These are phyloP conservation scores for Amniataba percoides DNA, from an alignment of 2,797 vertebrate species.

Conservation along the genomic window DNA sequence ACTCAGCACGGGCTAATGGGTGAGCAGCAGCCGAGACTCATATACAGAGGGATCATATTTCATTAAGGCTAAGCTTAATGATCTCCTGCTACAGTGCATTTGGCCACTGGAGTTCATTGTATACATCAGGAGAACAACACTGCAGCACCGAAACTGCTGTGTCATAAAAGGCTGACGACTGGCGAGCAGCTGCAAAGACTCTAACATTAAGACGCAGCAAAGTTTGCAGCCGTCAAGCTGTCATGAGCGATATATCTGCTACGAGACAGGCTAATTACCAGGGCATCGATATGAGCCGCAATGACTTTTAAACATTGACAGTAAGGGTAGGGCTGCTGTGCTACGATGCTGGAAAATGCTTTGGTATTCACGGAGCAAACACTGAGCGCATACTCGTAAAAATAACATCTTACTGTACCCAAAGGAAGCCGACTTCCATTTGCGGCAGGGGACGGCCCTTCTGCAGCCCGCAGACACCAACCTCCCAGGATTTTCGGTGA, in stretches of 20 bases:
- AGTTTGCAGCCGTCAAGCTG: constrained; percentile 55
- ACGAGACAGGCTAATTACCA: constrained; percentile 49
- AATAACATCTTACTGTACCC: constrained; percentile 80
- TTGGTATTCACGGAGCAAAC: constrained; percentile 4
- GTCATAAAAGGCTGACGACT: constrained; percentile 57
- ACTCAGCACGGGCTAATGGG: constrained; percentile 58
- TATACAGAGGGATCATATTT: constrained; percentile 59
- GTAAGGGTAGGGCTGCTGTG: neutral
- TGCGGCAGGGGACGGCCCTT: constrained; percentile 76
- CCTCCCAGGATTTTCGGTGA: constrained; percentile 65
- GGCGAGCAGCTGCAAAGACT: constrained; percentile 56
- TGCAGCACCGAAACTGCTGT: constrained; percentile 44
- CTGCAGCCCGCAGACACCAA: constrained; percentile 70
- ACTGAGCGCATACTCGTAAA: constrained; percentile 3
- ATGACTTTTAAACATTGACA: constrained; percentile 47
- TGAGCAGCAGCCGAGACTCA: constrained; percentile 37
- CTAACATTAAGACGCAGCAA: constrained; percentile 38
- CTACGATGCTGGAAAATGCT: neutral
- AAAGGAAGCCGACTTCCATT: constrained; percentile 86
- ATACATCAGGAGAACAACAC: constrained; percentile 42
- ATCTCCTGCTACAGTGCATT: constrained; percentile 51
- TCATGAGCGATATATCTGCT: constrained; percentile 36
- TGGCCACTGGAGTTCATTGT: constrained; percentile 23
- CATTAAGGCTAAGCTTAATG: constrained; percentile 60
- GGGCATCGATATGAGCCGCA: constrained; percentile 3